phyloP scores from a whole-genome alignment of 2,888 invertebrate species.

The Tenthredo amoena region DNA sequence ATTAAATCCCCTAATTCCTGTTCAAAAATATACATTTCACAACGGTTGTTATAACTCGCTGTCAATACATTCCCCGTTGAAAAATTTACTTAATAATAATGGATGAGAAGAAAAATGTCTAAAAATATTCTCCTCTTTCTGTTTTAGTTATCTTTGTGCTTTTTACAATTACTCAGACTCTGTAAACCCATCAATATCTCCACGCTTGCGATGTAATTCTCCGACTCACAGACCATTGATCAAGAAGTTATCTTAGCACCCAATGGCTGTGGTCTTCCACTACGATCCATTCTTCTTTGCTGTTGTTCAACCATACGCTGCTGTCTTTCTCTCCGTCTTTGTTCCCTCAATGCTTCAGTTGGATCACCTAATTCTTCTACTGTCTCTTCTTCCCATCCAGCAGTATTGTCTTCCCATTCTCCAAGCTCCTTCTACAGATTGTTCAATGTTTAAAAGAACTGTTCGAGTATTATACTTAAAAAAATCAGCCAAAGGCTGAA shows the following conservation, averaged over 20 bases:
- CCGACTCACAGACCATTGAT: constrained; percentile 57
- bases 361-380: constrained; percentile 71
- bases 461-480: not conserved
- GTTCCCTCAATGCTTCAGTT: constrained; percentile 68
- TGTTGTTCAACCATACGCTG: constrained; percentile 71
- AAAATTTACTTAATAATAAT: not conserved
- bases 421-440: constrained; percentile 78
- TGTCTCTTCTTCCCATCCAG: constrained; percentile 80
- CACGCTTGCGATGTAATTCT: constrained; percentile 1
- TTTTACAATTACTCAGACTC: constrained; percentile 30
- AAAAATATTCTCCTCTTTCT: not conserved
- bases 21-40: not conserved
- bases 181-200: not conserved
- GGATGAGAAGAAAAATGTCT: not conserved
- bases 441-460: not conserved
- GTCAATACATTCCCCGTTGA: not conserved
- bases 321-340: constrained; percentile 70
- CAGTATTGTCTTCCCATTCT: constrained; percentile 80
- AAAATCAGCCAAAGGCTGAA: not conserved
- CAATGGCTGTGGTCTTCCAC: constrained; percentile 69
- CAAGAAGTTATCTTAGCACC: constrained; percentile 74
- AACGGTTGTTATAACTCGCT: not conserved
- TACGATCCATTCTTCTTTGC: constrained; percentile 70
- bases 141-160: constrained; percentile 39
- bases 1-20: not conserved